phyloP scores from a whole-genome alignment of 2,797 vertebrate genomes.

The Periophthalmus magnuspinnatus region DNA sequence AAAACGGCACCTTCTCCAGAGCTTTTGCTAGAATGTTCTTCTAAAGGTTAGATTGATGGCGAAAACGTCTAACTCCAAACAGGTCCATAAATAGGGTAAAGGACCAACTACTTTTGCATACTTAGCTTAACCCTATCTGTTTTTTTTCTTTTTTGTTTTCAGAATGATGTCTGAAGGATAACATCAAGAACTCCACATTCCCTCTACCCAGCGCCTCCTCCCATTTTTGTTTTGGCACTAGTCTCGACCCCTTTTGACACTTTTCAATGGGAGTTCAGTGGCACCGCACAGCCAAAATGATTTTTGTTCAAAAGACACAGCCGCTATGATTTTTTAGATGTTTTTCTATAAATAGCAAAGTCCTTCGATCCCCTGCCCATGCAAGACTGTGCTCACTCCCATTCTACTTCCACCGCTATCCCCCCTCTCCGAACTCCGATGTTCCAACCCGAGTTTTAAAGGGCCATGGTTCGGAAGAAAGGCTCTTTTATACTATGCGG shows the following conservation, averaged over 20 bases:
- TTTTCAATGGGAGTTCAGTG: conserved; percentile 20
- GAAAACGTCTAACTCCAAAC: too few relatives aligned
- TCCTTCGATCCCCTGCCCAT: conserved; percentile 35
- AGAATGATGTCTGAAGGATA: conserved; percentile 66
- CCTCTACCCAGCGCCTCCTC: conserved; percentile 38
- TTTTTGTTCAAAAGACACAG: conserved; percentile 24
- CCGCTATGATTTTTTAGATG: conserved; percentile 22
- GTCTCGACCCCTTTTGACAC: background rate
- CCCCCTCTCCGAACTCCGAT: conserved; percentile 49
- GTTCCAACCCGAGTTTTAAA: conserved; percentile 57
- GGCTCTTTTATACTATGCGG: conserved; percentile 87
- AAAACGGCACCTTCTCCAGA: too few relatives aligned
- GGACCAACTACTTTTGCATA: background rate
- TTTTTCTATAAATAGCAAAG: conserved; percentile 20
- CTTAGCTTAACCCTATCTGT: background rate
- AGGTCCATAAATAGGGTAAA: background rate
- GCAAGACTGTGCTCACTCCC: conserved; percentile 29
- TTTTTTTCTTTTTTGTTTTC: conserved; percentile 50
- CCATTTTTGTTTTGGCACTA: conserved; percentile 12
- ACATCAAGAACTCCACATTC: conserved; percentile 36
- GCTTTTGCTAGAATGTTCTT: too few relatives aligned
- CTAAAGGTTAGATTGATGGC: too few relatives aligned
- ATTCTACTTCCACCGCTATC: conserved; percentile 28
- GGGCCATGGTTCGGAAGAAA: conserved; percentile 89
- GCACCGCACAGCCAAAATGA: conserved; percentile 17